These are phyloP conservation scores for Parelbella ahira DNA, from an alignment of 2,888 invertebrate species.

Conservation along the genomic window DNA sequence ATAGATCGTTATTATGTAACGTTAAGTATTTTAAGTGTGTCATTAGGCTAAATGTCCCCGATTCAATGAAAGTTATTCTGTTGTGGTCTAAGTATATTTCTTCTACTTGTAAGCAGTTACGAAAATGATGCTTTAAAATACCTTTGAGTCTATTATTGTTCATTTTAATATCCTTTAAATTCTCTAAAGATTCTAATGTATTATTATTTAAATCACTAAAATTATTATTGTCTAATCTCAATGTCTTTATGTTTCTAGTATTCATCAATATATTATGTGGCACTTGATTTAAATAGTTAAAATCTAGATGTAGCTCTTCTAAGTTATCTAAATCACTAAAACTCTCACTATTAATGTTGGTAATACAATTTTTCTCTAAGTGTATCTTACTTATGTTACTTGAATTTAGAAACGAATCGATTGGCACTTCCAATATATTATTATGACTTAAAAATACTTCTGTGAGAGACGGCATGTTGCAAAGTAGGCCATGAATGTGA, in stretches of 20 bases:
- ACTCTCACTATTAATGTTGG: conserved; percentile 88
- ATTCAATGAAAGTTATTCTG: conserved; percentile 88
- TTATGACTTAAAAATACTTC: conserved; percentile 93
- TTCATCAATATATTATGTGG: conserved; percentile 88
- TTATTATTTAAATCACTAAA: conserved; percentile 88
- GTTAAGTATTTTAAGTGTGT: conserved; percentile 90
- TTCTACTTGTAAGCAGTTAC: conserved; percentile 86
- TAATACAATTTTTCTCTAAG: conserved; percentile 92
- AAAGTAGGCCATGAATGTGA: conserved; percentile 90
- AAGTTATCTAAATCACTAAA: conserved; percentile 87
- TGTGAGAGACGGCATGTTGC: conserved; percentile 87
- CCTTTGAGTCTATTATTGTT: conserved; percentile 90
- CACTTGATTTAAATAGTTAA: conserved; percentile 90
- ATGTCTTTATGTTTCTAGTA: conserved; percentile 86
- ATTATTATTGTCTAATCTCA: conserved; percentile 93
- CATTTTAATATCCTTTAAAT: conserved; percentile 88
- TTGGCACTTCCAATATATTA: conserved; percentile 92
- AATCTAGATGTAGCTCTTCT: conserved; percentile 90
- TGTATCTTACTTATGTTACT: conserved; percentile 88
- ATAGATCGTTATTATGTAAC: conserved; percentile 88
- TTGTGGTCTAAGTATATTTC: conserved; percentile 94
- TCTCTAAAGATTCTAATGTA: conserved; percentile 86
- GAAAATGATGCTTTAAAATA: conserved; percentile 88
- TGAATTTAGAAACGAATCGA: conserved; percentile 90
- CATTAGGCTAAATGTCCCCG: conserved; percentile 87